Conservation (phyloP, 2,888 invertebrate species). For the Scelioninae gen. 2 region DNA sequence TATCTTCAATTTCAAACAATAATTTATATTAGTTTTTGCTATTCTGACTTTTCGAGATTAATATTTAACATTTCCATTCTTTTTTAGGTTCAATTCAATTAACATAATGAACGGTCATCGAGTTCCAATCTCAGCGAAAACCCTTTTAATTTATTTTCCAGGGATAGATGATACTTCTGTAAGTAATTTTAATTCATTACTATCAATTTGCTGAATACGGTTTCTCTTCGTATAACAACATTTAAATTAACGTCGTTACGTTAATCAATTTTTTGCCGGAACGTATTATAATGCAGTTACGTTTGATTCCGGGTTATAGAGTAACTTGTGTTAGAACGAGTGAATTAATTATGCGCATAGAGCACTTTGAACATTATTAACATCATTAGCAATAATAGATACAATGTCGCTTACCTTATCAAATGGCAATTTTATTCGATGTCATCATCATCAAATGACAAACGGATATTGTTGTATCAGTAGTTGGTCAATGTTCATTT, state of each 20-base stretch:
- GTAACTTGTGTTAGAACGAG: conserved; percentile 5
- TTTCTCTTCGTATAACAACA: too few relatives aligned
- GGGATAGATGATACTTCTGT: too few relatives aligned
- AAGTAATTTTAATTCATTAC: too few relatives aligned
- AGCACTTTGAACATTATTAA: conserved; percentile 37
- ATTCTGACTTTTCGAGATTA: too few relatives aligned
- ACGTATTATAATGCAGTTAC: conserved; percentile 2
- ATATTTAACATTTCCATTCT: too few relatives aligned
- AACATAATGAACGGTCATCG: too few relatives aligned
- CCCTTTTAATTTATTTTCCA: too few relatives aligned
- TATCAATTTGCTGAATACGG: too few relatives aligned
- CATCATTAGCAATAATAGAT: conserved; percentile 8
- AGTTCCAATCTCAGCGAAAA: too few relatives aligned
- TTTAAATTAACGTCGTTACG: neutral
- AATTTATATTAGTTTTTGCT: too few relatives aligned
- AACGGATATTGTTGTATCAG: conserved; percentile 23
- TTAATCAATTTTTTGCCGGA: neutral
- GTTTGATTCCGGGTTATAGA: neutral
- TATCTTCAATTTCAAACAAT: too few relatives aligned
- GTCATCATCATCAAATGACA: conserved; percentile 28
- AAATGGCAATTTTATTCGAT: conserved; percentile 38
- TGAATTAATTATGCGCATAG: conserved; percentile 23
- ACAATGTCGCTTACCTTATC: conserved; percentile 30
- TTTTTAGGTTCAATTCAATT: too few relatives aligned
- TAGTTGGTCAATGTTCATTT: conserved; percentile 7